Percentiles rank a stretch among this genome's conserved stretches.
phyloP scores from a whole-genome alignment of 92 coral and sea anemone genomes.

The Plumapathes pennacea region DNA sequence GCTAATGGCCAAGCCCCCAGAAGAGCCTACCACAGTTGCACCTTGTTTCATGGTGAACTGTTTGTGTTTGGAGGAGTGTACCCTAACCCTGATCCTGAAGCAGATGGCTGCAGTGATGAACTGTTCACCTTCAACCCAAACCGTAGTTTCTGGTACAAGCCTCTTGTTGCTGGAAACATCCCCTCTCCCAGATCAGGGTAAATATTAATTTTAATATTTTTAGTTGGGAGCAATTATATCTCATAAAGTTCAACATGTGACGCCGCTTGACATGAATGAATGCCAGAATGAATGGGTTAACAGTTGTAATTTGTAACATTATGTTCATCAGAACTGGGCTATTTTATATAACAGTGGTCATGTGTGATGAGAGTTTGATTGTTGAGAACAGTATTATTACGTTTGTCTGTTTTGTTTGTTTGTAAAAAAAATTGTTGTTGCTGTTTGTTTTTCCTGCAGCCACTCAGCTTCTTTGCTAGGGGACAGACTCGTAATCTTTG shows the following conservation, averaged over 20 bases:
- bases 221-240: no score
- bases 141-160: constrained; percentile 84
- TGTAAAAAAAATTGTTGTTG: no score
- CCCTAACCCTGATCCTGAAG: constrained; percentile 92
- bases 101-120: constrained; percentile 88
- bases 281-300: background rate
- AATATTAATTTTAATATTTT: no score
- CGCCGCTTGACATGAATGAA: no score
- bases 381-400: no score
- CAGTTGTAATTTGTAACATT: no score
- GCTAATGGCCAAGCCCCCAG: constrained; percentile 92
- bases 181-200: constrained; percentile 93
- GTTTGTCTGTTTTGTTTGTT: no score
- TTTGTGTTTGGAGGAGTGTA: constrained; percentile 91
- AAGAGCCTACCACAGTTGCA: constrained; percentile 89
- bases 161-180: constrained; percentile 63
- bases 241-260: no score
- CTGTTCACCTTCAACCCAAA: constrained; percentile 76
- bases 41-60: constrained; percentile 76
- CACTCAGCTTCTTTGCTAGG: constrained; percentile 76
- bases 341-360: no score
- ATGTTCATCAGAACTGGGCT: no score
- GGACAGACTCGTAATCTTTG: constrained; percentile 75
- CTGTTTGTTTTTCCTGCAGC: constrained; percentile 48
- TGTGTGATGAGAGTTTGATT: no score